phyloP scores from a whole-genome alignment of 2,113 vertebrate genomes.

The Sciurus niger region DNA sequence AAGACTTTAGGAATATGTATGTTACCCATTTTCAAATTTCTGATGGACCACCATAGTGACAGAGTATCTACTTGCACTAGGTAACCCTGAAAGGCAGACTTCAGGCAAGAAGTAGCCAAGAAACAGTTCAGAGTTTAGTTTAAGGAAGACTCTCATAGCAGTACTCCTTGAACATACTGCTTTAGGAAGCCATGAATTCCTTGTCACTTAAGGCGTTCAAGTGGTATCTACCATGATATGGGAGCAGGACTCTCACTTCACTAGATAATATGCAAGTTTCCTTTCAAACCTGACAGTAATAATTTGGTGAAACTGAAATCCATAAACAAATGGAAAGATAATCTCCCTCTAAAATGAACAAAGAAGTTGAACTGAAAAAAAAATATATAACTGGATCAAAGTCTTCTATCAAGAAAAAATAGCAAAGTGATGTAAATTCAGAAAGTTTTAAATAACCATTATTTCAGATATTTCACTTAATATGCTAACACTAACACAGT shows the following conservation, averaged over 20 bases:
- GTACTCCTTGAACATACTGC: neutral
- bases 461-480: constrained; percentile 31
- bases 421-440: neutral
- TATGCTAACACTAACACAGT: neutral
- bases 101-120: neutral
- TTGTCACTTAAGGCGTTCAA: neutral
- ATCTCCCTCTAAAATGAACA: neutral
- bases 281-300: neutral
- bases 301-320: neutral
- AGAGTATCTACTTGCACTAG: neutral
- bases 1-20: neutral
- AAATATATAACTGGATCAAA: neutral
- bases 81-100: neutral
- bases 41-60: neutral
- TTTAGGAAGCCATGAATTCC: neutral
- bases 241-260: neutral
- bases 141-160: neutral
- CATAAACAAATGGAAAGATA: neutral
- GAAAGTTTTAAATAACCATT: neutral
- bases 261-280: neutral
- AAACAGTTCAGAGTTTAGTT: neutral
- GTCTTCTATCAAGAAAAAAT: neutral
- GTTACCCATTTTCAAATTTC: neutral
- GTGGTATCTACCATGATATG: neutral
- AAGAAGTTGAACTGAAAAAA: constrained; percentile 6